Evolutionary conservation across 2,797 vertebrate genomes (phyloP), one percentile per base, ranked within the genome.

Genomic region (Platyrinchus mystaceus): DNA sequence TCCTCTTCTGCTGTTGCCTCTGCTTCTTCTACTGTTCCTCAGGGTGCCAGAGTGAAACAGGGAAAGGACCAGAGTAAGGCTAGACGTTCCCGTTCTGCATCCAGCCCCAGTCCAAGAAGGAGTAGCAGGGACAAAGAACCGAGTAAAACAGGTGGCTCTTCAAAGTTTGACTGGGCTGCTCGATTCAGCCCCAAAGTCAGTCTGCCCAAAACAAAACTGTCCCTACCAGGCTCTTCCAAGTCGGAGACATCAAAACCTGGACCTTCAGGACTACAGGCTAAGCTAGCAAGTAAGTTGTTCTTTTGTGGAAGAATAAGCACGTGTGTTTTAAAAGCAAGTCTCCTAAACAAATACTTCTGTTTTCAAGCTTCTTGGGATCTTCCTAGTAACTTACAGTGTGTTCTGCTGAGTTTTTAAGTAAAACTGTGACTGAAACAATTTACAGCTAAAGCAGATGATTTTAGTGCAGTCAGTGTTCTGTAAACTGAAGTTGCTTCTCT

Each of bases 111-210:
- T 85, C 99, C 99, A 70, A 99, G 99, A 60, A 99, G 99, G 94
- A 99, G 99, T 97, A 99, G 99, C 96, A 99, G 99, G 84, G 98
- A 98, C 92, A 97, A 99, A 98, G 99, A 99, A 97, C 99, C 98
- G 43, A 98, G 98, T 97, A 99, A 99, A 98, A 98, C 98, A 91
- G 97, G 99, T 97, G 98, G 99, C 97, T 99, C 99, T 97, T 99
- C 99, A 69, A 99, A 99, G 96, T 99, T 99, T 97, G 99, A 99
- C 97, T 99, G 99, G 99, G 99, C 99, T 95, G 98, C 99, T 97
- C 99, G 99, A 90, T 99, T 99, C 95, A 99, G 99, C 97, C 99
- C 99, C 79, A 99, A 99, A 99, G 99, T 99, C 97, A 99, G 99
- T 98, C 98, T 99, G 97, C 99, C 99, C 98, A 99, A 99, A 99